Conservation (phyloP, 2,113 vertebrate genomes). For the Charadrius vociferus region DNA sequence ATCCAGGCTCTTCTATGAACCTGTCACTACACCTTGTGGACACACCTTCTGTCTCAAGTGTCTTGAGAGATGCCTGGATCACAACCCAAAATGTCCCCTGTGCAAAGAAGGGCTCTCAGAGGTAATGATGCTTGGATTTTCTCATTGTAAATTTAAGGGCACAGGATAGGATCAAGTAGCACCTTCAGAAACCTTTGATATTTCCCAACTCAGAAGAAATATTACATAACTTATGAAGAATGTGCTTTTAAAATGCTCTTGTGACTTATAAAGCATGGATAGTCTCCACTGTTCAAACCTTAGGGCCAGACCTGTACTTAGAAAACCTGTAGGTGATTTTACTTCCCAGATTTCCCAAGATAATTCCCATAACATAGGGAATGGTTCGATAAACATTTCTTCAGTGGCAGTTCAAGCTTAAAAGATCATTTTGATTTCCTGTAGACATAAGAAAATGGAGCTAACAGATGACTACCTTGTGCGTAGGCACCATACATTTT, state of each 20-base stretch:
- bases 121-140: constrained; percentile 68
- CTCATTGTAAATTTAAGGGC: neutral
- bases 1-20: constrained; percentile 90
- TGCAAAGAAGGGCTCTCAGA: constrained; percentile 90
- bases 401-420: neutral
- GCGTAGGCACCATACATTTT: neutral
- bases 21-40: constrained; percentile 91
- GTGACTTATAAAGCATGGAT: neutral
- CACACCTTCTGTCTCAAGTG: constrained; percentile 95
- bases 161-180: neutral
- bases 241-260: neutral
- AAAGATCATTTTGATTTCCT: neutral
- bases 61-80: constrained; percentile 91
- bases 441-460: neutral
- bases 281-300: neutral
- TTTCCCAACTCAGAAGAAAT: neutral
- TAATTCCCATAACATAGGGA: neutral
- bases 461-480: neutral
- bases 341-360: neutral
- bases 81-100: constrained; percentile 91
- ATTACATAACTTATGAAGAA: neutral
- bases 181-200: neutral
- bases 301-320: neutral
- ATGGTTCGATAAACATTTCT: neutral
- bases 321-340: neutral